Base-by-base conservation (phyloP, 2,888 invertebrate species). In the Drosophila kanekoi region DNA sequence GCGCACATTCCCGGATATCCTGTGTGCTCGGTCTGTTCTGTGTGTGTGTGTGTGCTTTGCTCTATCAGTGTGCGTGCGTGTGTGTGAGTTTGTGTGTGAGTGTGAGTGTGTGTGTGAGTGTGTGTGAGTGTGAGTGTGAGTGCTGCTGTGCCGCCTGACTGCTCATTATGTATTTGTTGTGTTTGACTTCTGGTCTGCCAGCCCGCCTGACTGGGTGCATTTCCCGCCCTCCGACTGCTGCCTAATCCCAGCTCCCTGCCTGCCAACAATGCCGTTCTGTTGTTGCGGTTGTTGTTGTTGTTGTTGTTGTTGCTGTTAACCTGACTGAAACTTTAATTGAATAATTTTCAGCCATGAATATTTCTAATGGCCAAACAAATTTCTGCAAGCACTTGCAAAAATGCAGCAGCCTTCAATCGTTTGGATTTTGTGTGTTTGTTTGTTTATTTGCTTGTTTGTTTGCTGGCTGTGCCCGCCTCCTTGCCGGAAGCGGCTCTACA, bases 321-420 rank as follows among this genome's bases (percentile, higher is more conserved):
- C 53, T 16, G 47, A 32, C 47, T 79, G 62, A 77, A 83, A 87
- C 87, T 87, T 89, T 87, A 84, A 84, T 87, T 89, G 84, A 87
- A 84, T 84, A 89, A 84, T 87, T 84, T 83, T 77, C 85, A 72
- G 67, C 77, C 88, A 72, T 86, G 87, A 86, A 88, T 88, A 88
- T 89, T 87, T 89, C 87, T 89, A 84, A 84, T 87, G 81, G 81
- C 85, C 85, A 84, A 89, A 82, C 87, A 83, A 86, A 85, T 85
- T 83, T 82, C 72, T 71, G 84, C 84, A 78, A 81, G 84, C 76
- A 69, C 73, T 84, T 84, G 83, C 77, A 80, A 72, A 80, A 80
- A 80, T 77, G 63, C 72, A 69, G 40, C 43, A 51, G 16, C 66
- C 60, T 61, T 38, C 63, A 58, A 67, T 68, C 52, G 69, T 40